Evolutionary conservation across 2,888 invertebrate species (phyloP).

Genomic region (Mellilla xanthometata): DNA sequence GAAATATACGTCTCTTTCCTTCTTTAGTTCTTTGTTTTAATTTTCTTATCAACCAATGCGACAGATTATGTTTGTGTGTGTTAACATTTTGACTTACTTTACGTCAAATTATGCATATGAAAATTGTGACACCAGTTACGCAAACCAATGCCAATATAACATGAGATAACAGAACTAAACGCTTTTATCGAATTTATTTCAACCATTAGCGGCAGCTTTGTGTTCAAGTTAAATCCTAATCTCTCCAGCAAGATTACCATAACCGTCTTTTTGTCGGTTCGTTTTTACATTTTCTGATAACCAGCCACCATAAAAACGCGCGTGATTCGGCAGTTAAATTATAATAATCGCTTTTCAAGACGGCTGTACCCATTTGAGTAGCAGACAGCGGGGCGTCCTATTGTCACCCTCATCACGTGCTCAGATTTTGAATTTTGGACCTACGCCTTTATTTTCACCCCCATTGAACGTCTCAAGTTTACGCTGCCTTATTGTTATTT

Average conservation of each 20-base stretch:
- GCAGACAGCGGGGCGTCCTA: conserved; percentile 50
- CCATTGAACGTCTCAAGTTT: conserved; percentile 44
- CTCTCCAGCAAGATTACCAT: conserved; percentile 15
- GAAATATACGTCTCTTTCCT: no score
- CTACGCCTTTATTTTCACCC: conserved; percentile 41
- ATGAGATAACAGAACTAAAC: conserved; percentile 8
- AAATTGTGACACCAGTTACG: no score
- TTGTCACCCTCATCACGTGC: conserved; percentile 58
- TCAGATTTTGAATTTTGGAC: conserved; percentile 41
- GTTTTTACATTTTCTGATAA: conserved; percentile 21
- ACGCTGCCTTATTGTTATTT: no score
- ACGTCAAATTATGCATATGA: no score
- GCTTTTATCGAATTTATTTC: conserved; percentile 4
- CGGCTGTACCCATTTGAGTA: conserved; percentile 25
- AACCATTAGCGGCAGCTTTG: conserved; percentile 17
- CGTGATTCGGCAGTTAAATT: conserved; percentile 24
- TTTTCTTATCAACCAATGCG: no score
- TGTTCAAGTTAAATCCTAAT: conserved; percentile 15
- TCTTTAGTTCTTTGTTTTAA: no score
- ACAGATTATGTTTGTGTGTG: no score
- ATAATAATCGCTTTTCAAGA: conserved; percentile 22
- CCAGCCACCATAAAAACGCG: conserved; percentile 19
- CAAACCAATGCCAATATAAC: conserved; percentile 2
- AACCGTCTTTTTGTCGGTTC: conserved; percentile 16
- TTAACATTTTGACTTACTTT: no score